Evolutionary conservation across 2,113 vertebrate species (phyloP), one percentile per base, ranked within the genome.

Genomic region (Lates calcarifer): DNA sequence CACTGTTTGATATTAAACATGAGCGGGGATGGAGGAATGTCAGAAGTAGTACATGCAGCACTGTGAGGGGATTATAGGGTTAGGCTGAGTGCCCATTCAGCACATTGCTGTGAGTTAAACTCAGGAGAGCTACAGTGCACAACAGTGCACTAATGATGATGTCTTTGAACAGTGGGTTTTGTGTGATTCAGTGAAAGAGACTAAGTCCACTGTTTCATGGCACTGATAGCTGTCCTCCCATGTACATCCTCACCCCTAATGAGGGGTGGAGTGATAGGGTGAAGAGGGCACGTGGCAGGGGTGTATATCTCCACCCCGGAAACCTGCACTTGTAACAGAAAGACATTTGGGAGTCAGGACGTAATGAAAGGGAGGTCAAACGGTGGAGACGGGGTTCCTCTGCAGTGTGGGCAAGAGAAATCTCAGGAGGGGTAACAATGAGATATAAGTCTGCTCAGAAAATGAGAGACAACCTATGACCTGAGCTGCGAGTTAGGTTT

Each of bases 281-380:
- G 49, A 87, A 74, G 53, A 74, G 87, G 88, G 91, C 57, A 10
- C 17, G 12, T 71, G 20, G 43, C 74, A 18, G 24, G 77, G 41
- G 71, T 82, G 58, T 53, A 35, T 39, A 80, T 74, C 73, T 81
- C 28, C 51, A 79, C 60, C 75, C 43, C 33, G 6, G 17, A 20
- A 69, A 45, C 26, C 39, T 22, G 64, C 39, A 22, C 74, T 81
- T 55, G 41, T 60, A 63, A 76, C 77, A 65, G 84, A 35, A 65
- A 60, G 57, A 75, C 73, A 70, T 84, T 75, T 70, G 53, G 73
- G 78, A 88, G 85, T 82, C 62, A 33, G 71, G 43, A 55, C 29
- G 9, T 79, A 88, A 86, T 92, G 79, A 90, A 87, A 88, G 81
- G 14, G 56, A 84, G 89, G 91, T 90, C 91, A 90, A 90, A 79